phyloP scores from a whole-genome alignment of 2,888 invertebrate species.

The Machimus rusticus region DNA sequence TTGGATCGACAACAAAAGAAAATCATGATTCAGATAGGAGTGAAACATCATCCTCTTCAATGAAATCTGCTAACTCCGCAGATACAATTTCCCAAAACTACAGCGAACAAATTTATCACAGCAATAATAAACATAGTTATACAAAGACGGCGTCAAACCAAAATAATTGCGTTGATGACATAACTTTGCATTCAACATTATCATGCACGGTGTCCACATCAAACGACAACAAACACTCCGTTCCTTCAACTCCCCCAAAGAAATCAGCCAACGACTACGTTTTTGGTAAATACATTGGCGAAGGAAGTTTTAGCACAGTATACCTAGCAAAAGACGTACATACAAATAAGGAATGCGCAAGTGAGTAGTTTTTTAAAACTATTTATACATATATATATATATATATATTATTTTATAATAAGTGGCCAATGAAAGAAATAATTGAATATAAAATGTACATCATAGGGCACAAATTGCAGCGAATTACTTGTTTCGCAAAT shows the following conservation, averaged over 20 bases:
- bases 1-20: slow-evolving; percentile 44
- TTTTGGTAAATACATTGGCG: slow-evolving; percentile 95
- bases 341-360: slow-evolving; percentile 90
- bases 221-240: neutral
- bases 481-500: too few species aligned
- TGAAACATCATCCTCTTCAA: slow-evolving; percentile 42
- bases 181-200: neutral
- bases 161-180: neutral
- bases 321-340: slow-evolving; percentile 92
- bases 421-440: neutral
- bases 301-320: slow-evolving; percentile 96
- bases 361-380: slow-evolving; percentile 70
- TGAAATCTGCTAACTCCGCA: neutral
- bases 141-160: neutral
- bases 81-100: neutral
- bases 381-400: neutral
- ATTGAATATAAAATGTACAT: too few species aligned
- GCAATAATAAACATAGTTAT: slow-evolving; percentile 15
- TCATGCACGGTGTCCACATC: neutral
- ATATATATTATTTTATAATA: too few species aligned
- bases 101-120: slow-evolving; percentile 19
- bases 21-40: slow-evolving; percentile 39
- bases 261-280: slow-evolving; percentile 83
- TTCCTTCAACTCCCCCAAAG: slow-evolving; percentile 52
- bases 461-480: too few species aligned